Evolutionary conservation across 1,140 invertebrate species (phyloP).

Genomic region (Drosophila simulans): DNA sequence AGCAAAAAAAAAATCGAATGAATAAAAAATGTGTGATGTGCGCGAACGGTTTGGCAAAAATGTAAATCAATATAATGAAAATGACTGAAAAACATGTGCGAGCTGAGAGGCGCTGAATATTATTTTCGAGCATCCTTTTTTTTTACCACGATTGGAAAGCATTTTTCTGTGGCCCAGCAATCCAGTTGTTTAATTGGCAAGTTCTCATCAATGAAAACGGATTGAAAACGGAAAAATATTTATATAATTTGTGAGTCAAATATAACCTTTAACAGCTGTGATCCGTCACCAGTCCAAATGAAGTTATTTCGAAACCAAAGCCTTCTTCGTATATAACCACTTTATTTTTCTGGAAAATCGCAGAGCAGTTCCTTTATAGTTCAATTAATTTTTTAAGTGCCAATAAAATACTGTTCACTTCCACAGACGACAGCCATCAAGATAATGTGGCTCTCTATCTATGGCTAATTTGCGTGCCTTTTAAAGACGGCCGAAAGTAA

Average conservation of each 20-base stretch:
- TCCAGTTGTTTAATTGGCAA: conserved; percentile 22
- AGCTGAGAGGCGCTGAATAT: conserved; percentile 16
- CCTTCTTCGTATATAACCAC: conserved; percentile 4
- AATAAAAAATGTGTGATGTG: conserved; percentile 7
- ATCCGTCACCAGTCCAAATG: background rate
- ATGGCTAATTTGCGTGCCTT: conserved; percentile 54
- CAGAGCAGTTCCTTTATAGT: conserved; percentile 40
- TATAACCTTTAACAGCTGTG: background rate
- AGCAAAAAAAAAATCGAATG: conserved; percentile 19
- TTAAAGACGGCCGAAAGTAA: conserved; percentile 3
- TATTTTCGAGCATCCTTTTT: conserved; percentile 5
- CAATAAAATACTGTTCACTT: conserved; percentile 46
- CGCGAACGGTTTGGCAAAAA: conserved; percentile 1
- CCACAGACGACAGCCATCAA: conserved; percentile 41
- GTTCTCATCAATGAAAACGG: background rate
- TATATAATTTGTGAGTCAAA: no score
- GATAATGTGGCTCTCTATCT: conserved; percentile 41
- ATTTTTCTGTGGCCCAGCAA: background rate
- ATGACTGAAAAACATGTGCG: conserved; percentile 3
- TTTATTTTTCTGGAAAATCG: background rate
- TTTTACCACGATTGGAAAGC: background rate
- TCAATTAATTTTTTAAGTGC: conserved; percentile 52
- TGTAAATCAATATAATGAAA: conserved; percentile 18
- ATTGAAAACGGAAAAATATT: background rate
- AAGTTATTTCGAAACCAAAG: conserved; percentile 2